Evolutionary conservation across 2,797 vertebrate species (phyloP), one percentile per base, ranked within the genome.

Genomic region (Clamator glandarius): DNA sequence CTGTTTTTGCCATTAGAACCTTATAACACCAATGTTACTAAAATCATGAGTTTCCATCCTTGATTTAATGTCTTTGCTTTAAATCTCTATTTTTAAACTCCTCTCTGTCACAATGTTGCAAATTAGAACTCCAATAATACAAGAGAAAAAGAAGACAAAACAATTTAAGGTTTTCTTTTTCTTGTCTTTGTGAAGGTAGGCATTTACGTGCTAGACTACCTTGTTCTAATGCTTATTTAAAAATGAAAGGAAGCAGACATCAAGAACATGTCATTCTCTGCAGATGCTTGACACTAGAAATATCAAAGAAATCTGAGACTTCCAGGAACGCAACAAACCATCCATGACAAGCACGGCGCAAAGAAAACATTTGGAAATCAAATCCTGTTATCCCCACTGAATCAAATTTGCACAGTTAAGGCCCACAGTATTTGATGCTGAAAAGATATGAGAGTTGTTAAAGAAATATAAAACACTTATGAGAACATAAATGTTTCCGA

Each of bases 31-130:
- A 50, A 64, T 64, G 83, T 72, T 50, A 78, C 2, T 14, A 80
- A 74, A 83, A 76, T 33, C 10, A 51, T 2, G 8, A 68, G 12
- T 55, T 51, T 64, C 20, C 39, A 68, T 14, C 14, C 14, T 85
- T 74, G 26, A 59, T 67, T 84, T 61, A 70, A 26, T 74, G n/a
- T 23, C 10, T 80, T 55, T 76, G 13, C 25, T 70, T 48, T 80
- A 87, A 87, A 67, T 68, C 10, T 84, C n/a, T 81, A 15, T 15
- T 90, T 93, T 88, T 72, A 70, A 88, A 46, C 12, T 39, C 15
- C 4, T 76, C 29, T 5, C 18, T 78, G 15, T 42, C 69, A 91
- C 23, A 59, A 42, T 25, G 4, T 17, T 52, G 17, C 9, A 15
- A 33, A 67, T 46, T 59, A 67, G 55, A 79, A 54, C 29, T 63